Evolutionary conservation across 2,113 vertebrate genomes (phyloP).

Genomic region (Hemicordylus capensis): DNA sequence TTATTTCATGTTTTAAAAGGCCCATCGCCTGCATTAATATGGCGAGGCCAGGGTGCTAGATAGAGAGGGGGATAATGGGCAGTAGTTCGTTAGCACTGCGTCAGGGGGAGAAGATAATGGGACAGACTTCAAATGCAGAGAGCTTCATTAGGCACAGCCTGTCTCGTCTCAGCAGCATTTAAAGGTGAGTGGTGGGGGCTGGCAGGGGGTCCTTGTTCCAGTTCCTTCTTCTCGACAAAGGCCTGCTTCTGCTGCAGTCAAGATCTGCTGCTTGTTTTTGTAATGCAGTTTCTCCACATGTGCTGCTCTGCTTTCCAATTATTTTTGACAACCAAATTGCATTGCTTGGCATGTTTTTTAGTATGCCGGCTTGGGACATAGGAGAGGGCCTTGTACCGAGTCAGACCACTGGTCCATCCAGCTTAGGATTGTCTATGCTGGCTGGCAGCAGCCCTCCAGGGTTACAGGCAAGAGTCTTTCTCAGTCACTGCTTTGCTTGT

Average conservation of each 20-base stretch:
- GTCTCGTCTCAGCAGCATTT: rapidly evolving
- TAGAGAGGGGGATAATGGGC: neutral
- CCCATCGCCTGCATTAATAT: neutral
- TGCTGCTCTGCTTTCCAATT: neutral
- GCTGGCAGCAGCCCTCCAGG: too few relatives aligned
- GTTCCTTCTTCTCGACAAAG: neutral
- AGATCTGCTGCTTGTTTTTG: neutral
- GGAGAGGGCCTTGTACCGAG: too few relatives aligned
- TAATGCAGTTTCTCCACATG: neutral
- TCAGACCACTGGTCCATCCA: too few relatives aligned
- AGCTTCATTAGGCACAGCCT: slow-evolving; percentile 26
- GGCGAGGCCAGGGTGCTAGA: neutral
- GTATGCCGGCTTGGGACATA: too few relatives aligned
- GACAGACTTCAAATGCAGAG: neutral
- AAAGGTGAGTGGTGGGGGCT: neutral
- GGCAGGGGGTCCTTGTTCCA: neutral
- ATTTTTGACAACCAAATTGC: neutral
- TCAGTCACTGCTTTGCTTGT: too few relatives aligned
- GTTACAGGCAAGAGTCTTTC: too few relatives aligned
- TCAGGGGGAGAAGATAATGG: slow-evolving; percentile 11
- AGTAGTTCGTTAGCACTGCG: neutral
- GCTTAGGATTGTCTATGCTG: too few relatives aligned
- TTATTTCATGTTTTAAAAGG: neutral
- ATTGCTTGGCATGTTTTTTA: too few relatives aligned
- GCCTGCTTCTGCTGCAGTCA: neutral